Evolutionary conservation across 1,140 invertebrate genomes (phyloP), one percentile per base, ranked within the genome.

Genomic region (Caerostris darwini): DNA sequence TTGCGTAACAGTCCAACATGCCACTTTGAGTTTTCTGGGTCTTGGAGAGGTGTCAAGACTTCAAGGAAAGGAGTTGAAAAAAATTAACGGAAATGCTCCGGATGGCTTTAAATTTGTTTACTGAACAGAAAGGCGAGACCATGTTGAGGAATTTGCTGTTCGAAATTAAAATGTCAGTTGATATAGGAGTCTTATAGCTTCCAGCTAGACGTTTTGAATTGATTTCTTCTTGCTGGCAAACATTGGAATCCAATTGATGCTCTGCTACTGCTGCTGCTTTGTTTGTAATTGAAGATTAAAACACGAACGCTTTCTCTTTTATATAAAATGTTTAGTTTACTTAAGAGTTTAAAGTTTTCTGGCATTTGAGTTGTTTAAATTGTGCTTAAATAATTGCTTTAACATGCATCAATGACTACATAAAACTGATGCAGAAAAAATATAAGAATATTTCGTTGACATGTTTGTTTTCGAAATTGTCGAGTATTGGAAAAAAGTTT

Each of bases 1-100:
- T 87, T 87, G 85, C 85, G 85, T 87, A 64, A 87, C 57, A 64
- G 57, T 87, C 85, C 57, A 87, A 87, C 85, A 87, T 59, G 85
- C 57, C 34, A 50, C 85, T 61, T 50, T 58, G 58, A 61, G 34
- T 59, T 87, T 87, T 14, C 53, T 7, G 17, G 14, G 57, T 85
- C 82, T 58, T 56, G 58, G 85, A 87, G n/a, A 59, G 10, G 34
- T 87, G 85, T 87, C 85, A 87, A 87, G 58, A 56, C 58, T 8
- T 87, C 85, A 87, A 58, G n/a, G 10, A 6, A 34, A 50, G 34
- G 50, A 87, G 34, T n/a, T 14, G 58, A 12, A 64, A 59, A 87
- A 87, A 87, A 87, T 87, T 87, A 87, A 61, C 58, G 85, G 85
- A 59, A 59, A 87, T 61, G 10, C 58, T 87, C 8, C 71, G 71